Evolutionary conservation across 2,113 vertebrate species (phyloP), one percentile per base, ranked within the genome.

Genomic region (Eclectus roratus): DNA sequence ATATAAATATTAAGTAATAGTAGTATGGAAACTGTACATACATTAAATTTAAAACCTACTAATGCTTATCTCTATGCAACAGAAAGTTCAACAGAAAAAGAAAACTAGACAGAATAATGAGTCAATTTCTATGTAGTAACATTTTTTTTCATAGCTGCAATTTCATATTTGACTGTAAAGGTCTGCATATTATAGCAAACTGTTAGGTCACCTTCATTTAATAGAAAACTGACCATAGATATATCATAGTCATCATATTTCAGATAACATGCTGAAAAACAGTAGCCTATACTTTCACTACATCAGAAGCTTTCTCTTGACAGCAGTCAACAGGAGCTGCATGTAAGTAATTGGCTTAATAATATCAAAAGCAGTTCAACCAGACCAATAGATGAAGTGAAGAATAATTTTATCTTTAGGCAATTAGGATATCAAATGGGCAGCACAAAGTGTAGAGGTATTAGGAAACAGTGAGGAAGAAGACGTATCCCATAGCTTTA

Each of bases 291-390:
- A 18, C 41, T 93, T 88, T 16, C 33, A 58, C 41, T 78, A 15
- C 37, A 84, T 23, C 31, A 93, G 74, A 96, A 89, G 89, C 39
- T 64, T 15, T 33, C 41, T 88, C 50, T 69, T 87, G 18, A 20
- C 28, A 81, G 52, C 41, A 87, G 17, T 64, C 65, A 93, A 46
- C 17, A 77, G 60, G 47, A 94, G 31, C 19, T 85, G n/a, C 25
- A 55, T 85, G 55, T 43, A 88, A 80, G 47, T 85, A 92, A 89
- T 50, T 81, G 46, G 68, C 50, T 93, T 94, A 83, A 93, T 39
- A 93, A 69, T 63, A 29, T 10, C 70, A 27, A 76, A 50, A 64
- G 14, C 8, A 80, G 13, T 80, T 92, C 46, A 85, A 52, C 3
- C 43, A 76, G 25, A 90, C 39, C 21, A n/a, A 65, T 35, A 89